A percentile compares a stretch with the other conserved stretches of the same genome.
These are phyloP conservation scores for Yponomeuta cagnagella DNA, from an alignment of 2,888 invertebrate genomes.

Conservation along the genomic window DNA sequence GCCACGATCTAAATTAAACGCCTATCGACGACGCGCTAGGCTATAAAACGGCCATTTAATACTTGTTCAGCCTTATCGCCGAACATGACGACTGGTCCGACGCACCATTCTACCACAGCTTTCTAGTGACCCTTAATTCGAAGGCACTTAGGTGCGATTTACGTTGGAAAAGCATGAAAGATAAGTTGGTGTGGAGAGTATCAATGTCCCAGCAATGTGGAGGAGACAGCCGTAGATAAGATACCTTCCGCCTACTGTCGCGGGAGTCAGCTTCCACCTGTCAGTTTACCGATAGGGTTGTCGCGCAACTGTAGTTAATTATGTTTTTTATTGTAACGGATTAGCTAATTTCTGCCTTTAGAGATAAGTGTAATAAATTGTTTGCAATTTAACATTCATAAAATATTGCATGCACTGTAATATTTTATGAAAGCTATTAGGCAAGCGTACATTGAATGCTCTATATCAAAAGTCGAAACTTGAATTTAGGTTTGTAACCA, in stretches of 20 bases:
- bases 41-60: slow-evolving; percentile 12
- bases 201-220: slow-evolving; percentile 21
- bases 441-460: too few relatives aligned
- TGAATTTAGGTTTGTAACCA: too few relatives aligned
- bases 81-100: slow-evolving; percentile 5
- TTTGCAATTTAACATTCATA: too few relatives aligned
- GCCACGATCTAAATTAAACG: neutral
- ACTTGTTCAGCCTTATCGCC: neutral
- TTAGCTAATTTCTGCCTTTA: too few relatives aligned
- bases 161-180: neutral
- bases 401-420: too few relatives aligned
- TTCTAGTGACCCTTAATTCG: neutral
- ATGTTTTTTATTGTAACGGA: neutral
- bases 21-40: slow-evolving; percentile 4
- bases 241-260: slow-evolving; percentile 25
- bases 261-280: slow-evolving; percentile 11
- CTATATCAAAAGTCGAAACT: too few relatives aligned
- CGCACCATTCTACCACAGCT: too few relatives aligned
- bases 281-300: slow-evolving; percentile 13
- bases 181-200: neutral
- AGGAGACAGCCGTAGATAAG: slow-evolving; percentile 53
- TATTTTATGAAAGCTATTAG: too few relatives aligned
- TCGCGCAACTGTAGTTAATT: neutral
- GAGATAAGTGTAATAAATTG: too few relatives aligned
- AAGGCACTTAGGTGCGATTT: neutral